Evolutionary conservation across 2,113 vertebrate species (phyloP).

Genomic region (Peromyscus polionotus): DNA sequence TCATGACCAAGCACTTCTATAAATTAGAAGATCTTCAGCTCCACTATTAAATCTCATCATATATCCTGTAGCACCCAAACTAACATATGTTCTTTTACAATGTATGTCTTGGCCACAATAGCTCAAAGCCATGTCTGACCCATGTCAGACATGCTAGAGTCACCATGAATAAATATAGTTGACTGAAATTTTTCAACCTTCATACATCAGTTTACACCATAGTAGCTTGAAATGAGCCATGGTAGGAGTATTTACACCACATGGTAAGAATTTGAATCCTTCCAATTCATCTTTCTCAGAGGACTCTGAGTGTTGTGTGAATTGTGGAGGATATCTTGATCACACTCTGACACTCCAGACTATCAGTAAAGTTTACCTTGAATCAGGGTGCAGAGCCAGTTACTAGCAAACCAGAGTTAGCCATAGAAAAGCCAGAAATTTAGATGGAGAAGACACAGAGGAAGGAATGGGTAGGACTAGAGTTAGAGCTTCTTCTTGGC

Average conservation of each 20-base stretch:
- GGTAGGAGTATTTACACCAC: background rate
- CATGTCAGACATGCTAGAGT: background rate
- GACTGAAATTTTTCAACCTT: background rate
- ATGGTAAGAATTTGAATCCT: constrained; percentile 8
- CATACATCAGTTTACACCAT: background rate
- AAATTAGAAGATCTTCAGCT: background rate
- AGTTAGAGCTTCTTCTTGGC: background rate
- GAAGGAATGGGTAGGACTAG: background rate
- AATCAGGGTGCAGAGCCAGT: background rate
- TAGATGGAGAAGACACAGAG: background rate
- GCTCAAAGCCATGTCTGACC: background rate
- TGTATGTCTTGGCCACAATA: background rate
- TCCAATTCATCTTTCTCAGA: background rate
- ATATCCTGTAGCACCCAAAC: background rate
- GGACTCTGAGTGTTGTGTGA: fast-evolving
- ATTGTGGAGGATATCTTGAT: background rate
- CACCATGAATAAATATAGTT: background rate
- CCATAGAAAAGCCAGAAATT: background rate
- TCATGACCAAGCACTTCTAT: background rate
- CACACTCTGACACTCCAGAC: background rate
- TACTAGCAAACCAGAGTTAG: background rate
- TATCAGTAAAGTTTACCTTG: background rate
- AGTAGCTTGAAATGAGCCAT: background rate
- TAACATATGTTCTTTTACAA: constrained; percentile 21
- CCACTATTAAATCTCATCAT: background rate